Evolutionary conservation across 2,113 vertebrate genomes (phyloP).

Genomic region (Sapayoa aenigma): DNA sequence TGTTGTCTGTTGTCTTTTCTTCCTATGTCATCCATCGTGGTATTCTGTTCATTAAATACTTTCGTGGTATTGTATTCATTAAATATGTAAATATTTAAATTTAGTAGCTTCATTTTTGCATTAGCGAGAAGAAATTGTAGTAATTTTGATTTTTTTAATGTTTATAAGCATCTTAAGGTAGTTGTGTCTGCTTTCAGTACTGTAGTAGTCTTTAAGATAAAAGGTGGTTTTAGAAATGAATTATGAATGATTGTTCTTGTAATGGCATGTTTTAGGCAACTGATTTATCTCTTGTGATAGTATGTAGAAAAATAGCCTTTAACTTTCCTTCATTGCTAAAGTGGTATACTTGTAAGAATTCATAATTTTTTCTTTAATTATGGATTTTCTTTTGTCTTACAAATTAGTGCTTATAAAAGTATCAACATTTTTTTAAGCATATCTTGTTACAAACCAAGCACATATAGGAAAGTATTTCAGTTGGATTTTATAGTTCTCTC

Average conservation of each 20-base stretch:
- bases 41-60: not conserved
- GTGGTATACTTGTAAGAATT: not conserved
- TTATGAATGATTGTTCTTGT: not conserved
- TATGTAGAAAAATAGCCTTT: not conserved
- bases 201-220: not conserved
- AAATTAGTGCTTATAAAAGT: not conserved
- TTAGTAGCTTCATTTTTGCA: not conserved
- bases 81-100: not conserved
- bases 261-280: not conserved
- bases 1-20: not conserved
- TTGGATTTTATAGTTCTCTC: not conserved
- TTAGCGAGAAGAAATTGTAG: not conserved
- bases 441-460: not conserved
- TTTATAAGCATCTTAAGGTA: not conserved
- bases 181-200: not conserved
- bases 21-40: not conserved
- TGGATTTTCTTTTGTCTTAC: not conserved
- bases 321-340: not conserved
- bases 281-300: not conserved
- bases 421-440: not conserved
- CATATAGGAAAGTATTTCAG: not conserved
- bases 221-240: not conserved
- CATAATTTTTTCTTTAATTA: not conserved
- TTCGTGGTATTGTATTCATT: not conserved
- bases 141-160: not conserved